Conservation (phyloP, 2,888 invertebrate genomes). For the Phasia obesa region DNA sequence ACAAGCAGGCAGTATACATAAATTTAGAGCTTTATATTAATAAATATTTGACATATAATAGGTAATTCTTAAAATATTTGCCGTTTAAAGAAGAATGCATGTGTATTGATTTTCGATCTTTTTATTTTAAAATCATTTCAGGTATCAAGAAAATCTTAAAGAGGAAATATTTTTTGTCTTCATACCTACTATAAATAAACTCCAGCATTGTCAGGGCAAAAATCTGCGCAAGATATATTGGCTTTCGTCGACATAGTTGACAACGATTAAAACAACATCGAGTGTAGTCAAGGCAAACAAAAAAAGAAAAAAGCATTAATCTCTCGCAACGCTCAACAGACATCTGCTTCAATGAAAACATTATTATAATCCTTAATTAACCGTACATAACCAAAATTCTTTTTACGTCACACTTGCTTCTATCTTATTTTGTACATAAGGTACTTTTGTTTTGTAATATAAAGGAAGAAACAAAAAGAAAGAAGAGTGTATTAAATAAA, state of each 20-base stretch:
- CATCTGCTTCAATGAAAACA: too few relatives aligned
- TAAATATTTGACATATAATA: too few relatives aligned
- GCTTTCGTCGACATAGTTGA: background rate
- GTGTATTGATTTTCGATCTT: background rate
- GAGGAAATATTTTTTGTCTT: constrained; percentile 25
- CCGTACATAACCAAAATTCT: background rate
- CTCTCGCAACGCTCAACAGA: background rate
- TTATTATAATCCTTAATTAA: background rate
- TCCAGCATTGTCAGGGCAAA: constrained; percentile 3
- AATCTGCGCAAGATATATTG: background rate
- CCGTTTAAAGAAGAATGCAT: too few relatives aligned
- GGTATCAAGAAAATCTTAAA: constrained; percentile 36
- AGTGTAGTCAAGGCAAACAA: too few relatives aligned
- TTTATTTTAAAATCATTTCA: constrained; percentile 49
- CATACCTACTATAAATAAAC: constrained; percentile 33
- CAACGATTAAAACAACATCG: background rate
- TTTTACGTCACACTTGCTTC: background rate
- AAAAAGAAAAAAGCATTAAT: background rate
- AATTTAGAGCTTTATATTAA: too few relatives aligned
- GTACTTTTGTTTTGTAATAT: background rate
- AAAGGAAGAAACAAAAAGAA: background rate
- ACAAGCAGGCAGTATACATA: too few relatives aligned
- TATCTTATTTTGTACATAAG: background rate
- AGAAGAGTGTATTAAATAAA: constrained; percentile 11
- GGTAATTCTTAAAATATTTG: too few relatives aligned